A percentile compares a stretch with the other conserved stretches of the same genome.
Evolutionary conservation across 2,888 invertebrate genomes (phyloP).

Genomic region (Frankliniella fusca): DNA sequence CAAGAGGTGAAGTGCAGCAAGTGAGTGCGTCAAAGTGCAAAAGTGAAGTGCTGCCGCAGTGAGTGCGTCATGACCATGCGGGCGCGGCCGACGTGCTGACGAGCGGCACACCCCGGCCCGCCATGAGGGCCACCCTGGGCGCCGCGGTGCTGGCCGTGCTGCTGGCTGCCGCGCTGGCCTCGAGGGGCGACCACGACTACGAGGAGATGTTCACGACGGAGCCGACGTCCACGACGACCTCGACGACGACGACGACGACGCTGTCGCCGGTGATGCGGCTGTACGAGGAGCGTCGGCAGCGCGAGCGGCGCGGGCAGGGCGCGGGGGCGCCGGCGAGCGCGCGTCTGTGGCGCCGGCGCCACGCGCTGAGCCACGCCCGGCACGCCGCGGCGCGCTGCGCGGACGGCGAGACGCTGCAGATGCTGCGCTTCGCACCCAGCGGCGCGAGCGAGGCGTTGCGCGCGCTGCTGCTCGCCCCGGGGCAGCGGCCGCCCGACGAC

Average conservation of each 20-base stretch:
- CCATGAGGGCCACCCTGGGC: neutral
- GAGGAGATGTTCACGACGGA: conserved; percentile 24
- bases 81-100: neutral
- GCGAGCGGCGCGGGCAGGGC: neutral
- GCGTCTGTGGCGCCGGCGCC: neutral
- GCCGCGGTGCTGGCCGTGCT: neutral
- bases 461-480: neutral
- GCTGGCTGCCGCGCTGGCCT: neutral
- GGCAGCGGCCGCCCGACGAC: neutral
- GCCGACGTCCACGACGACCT: neutral
- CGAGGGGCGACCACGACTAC: conserved; percentile 1
- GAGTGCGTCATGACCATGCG: neutral
- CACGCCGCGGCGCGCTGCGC: neutral
- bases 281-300: conserved; percentile 4
- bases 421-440: conserved; percentile 12
- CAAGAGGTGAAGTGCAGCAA: neutral
- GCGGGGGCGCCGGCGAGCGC: neutral
- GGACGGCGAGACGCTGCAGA: neutral
- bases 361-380: conserved; percentile 7
- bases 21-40: neutral
- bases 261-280: conserved; percentile 3
- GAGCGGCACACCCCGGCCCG: neutral
- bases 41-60: neutral
- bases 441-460: neutral
- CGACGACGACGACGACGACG: neutral